Base-by-base conservation (phyloP, 2,888 invertebrate genomes). In the Pseudococcus viburni region DNA sequence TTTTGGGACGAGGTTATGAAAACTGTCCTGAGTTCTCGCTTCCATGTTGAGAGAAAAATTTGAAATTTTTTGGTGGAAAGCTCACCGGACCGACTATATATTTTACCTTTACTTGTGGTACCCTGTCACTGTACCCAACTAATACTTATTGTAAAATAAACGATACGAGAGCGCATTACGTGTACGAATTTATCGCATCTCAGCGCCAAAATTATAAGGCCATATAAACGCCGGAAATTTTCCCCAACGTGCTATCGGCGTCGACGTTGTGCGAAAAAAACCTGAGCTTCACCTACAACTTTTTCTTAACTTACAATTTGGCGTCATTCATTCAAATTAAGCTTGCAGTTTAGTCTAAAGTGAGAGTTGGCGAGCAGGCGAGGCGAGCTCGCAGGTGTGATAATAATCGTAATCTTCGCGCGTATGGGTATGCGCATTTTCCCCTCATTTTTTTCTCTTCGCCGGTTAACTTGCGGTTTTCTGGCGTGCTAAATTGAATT, bases 281-380 rank as follows among this genome's bases (percentile, higher is more conserved):
- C 26, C 3, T 33, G 26, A 33, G 26, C 19, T 64, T 1, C 8
- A 51, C 51, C 51, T 11, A 51, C 12, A 22, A 64, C 22, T 64
- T 64, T 22, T 64, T 64, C 19, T 9, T 1, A 22, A 64, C 64
- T 64, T 22, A 22, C 19, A 64, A 64, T 64, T 64, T 64, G 0
- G 11, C 64, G 64, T 64, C 64, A 64, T 64, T 64, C 64, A 64
- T 64, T 64, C 22, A 64, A 64, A 64, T 64, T 64, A 64, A 64
- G 64, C 64, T 19, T 64, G 64, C 64, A 64, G 64, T 64, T 64
- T 22, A 64, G 22, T 22, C 9, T 64, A 64, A 22, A 64, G 19
- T 19, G 19, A 64, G 64, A 19, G 64, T 17, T 5, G 6, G n/a
- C 59, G 59, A 6, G 15, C 5, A 11, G n/a, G 15, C 59, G 64